phyloP scores from a whole-genome alignment of 2,113 vertebrate genomes.

The Cisticola juncidis region DNA sequence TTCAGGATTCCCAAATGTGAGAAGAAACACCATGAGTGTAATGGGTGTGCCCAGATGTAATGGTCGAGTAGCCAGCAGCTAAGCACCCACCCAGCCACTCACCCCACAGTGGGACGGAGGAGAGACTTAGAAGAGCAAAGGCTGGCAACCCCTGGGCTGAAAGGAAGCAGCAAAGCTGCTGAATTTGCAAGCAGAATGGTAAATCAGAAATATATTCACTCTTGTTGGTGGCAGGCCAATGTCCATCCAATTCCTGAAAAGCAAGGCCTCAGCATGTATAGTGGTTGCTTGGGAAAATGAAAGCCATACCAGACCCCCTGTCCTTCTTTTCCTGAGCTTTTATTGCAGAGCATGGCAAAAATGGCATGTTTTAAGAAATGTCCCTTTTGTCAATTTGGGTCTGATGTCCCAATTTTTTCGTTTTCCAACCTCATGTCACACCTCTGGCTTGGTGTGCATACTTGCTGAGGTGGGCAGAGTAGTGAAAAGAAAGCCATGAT shows the following conservation, averaged over 20 bases:
- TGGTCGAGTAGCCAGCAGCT: neutral
- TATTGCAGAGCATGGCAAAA: neutral
- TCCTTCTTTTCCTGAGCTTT: neutral
- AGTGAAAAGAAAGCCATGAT: neutral
- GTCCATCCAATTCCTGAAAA: neutral
- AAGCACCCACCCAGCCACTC: neutral
- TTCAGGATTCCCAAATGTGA: neutral
- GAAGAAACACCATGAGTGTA: neutral
- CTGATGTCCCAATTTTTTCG: rapidly evolving
- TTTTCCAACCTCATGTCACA: neutral
- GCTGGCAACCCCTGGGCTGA: neutral
- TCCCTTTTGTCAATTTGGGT: neutral
- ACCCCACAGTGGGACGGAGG: neutral
- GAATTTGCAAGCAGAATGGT: neutral
- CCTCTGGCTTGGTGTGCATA: neutral
- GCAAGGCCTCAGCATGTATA: rapidly evolving
- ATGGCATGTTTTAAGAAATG: neutral
- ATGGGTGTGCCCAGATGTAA: neutral
- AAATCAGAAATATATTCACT: neutral
- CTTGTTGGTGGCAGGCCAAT: neutral
- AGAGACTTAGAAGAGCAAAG: neutral
- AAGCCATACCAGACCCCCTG: rapidly evolving
- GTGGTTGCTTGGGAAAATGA: neutral
- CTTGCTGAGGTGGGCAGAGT: neutral
- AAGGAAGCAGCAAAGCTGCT: neutral